A percentile compares a stretch with the other conserved stretches of the same genome.
Evolutionary conservation across 2,888 invertebrate species (phyloP).

Genomic region (Hesperia comma): DNA sequence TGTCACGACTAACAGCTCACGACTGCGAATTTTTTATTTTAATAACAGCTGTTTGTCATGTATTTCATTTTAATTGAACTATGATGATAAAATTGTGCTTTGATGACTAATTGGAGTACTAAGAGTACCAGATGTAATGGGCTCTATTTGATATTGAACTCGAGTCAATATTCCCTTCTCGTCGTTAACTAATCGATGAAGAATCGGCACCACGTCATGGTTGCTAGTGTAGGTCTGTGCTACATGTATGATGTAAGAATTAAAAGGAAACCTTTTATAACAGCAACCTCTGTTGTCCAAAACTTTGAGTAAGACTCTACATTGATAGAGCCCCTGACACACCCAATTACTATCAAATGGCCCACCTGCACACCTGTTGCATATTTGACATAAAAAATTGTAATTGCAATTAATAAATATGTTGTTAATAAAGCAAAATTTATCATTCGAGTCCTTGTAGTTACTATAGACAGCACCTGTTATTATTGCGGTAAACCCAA

Average conservation of each 20-base stretch:
- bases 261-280: no score
- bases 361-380: not conserved
- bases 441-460: slow-evolving; percentile 15
- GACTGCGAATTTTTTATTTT: slow-evolving; percentile 43
- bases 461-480: slow-evolving; percentile 28
- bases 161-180: no score
- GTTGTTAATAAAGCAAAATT: not conserved
- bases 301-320: no score
- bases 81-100: slow-evolving; percentile 1
- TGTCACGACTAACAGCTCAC: slow-evolving; percentile 56
- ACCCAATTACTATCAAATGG: no score
- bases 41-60: slow-evolving; percentile 22
- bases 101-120: not conserved
- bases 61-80: slow-evolving; percentile 30
- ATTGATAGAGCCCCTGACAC: no score
- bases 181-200: no score
- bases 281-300: no score
- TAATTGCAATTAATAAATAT: not conserved
- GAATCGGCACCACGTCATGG: no score
- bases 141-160: no score
- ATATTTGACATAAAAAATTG: not conserved
- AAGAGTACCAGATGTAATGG: not conserved
- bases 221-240: no score
- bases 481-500: slow-evolving; percentile 29
- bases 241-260: no score